phyloP scores from a whole-genome alignment of 23 tunicate species.

The Trididemnum miniatum region DNA sequence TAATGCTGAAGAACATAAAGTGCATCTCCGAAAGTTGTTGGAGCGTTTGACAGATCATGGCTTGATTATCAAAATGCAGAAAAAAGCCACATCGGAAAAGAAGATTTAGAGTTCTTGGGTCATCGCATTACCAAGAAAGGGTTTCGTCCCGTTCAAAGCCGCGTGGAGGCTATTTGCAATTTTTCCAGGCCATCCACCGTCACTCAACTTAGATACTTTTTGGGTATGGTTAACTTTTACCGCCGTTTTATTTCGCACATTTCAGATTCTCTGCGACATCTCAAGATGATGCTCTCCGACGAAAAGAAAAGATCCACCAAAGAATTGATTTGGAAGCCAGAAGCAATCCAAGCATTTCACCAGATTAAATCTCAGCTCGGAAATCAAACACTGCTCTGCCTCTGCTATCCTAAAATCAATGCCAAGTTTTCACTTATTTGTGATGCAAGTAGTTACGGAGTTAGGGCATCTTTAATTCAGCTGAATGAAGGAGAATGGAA shows the following conservation, averaged over 20 bases:
- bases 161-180: neutral
- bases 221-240: constrained; percentile 6
- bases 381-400: neutral
- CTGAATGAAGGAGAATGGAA: constrained; percentile 19
- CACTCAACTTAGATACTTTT: neutral
- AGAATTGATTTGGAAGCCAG: neutral
- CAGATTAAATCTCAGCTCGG: constrained; percentile 18
- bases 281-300: neutral
- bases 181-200: neutral
- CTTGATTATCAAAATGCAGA: neutral
- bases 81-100: neutral
- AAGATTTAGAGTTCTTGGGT: neutral
- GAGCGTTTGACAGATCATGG: constrained; percentile 28
- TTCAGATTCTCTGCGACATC: neutral
- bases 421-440: constrained; percentile 28
- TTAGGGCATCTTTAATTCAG: constrained; percentile 23
- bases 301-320: neutral
- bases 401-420: constrained; percentile 11
- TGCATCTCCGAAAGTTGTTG: constrained; percentile 10
- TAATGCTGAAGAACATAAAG: constrained; percentile 7
- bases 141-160: too few relatives aligned
- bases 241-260: neutral
- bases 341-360: too few relatives aligned
- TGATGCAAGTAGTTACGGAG: neutral
- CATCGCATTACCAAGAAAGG: neutral